Conservation (phyloP, 2,888 invertebrate genomes). For the Papilio gigon region DNA sequence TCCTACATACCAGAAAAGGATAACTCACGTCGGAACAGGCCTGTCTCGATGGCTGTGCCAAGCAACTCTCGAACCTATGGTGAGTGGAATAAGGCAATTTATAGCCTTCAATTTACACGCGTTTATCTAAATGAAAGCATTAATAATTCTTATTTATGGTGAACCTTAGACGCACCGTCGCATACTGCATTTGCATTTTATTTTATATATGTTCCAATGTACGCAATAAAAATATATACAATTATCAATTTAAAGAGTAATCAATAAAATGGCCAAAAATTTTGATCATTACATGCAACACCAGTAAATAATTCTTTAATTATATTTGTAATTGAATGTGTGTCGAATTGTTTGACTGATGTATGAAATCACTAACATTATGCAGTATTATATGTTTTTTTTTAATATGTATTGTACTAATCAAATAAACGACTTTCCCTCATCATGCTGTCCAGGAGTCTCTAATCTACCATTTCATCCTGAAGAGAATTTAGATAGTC, state of each 20-base stretch:
- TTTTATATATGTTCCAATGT: not conserved
- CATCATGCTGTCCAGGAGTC: slow-evolving; percentile 72
- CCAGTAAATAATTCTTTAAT: not conserved
- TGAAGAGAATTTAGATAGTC: slow-evolving; percentile 73
- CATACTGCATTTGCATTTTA: slow-evolving; percentile 12
- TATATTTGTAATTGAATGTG: slow-evolving; percentile 21
- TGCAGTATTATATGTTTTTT: slow-evolving; percentile 45
- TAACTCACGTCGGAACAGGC: slow-evolving; percentile 68
- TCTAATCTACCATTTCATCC: slow-evolving; percentile 56
- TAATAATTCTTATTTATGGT: not conserved
- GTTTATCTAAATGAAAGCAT: not conserved
- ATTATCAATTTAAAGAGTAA: not conserved
- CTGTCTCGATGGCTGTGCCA: slow-evolving; percentile 74
- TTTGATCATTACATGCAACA: slow-evolving; percentile 20
- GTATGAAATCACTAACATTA: slow-evolving; percentile 43
- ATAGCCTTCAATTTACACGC: not conserved
- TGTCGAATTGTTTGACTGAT: not conserved
- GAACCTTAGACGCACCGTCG: slow-evolving; percentile 17
- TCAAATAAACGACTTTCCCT: slow-evolving; percentile 50
- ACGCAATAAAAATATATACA: slow-evolving; percentile 7
- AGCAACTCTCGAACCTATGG: slow-evolving; percentile 68
- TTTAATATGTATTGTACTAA: slow-evolving; percentile 48
- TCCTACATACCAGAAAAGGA: slow-evolving; percentile 85
- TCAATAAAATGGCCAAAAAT: not conserved
- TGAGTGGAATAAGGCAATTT: slow-evolving; percentile 49